Conservation (phyloP, 1,140 invertebrate genomes). For the Anoplolepis gracilipes region DNA sequence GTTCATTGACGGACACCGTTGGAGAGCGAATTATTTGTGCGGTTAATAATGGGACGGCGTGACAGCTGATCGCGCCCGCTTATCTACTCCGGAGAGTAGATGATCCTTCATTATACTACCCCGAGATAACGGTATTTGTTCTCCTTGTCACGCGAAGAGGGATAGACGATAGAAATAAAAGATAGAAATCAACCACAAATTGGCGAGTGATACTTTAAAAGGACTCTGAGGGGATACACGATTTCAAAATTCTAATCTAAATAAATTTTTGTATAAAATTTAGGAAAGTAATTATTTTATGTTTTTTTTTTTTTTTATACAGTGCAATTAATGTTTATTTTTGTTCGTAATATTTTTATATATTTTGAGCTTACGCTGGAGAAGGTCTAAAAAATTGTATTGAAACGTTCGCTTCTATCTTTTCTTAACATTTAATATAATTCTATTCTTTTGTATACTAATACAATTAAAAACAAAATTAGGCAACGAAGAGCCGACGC, state of each 20-base stretch:
- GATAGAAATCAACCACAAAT: conserved; percentile 1
- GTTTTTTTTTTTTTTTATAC: too few relatives aligned
- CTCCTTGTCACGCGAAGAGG: conserved; percentile 16
- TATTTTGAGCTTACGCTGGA: too few relatives aligned
- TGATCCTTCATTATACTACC: conserved; percentile 50
- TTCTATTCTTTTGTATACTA: too few relatives aligned
- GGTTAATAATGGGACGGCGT: conserved; percentile 68
- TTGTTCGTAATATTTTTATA: not conserved
- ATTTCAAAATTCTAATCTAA: not conserved
- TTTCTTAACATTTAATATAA: too few relatives aligned
- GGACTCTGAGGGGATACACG: not conserved
- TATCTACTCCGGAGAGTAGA: conserved; percentile 55
- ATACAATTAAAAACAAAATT: too few relatives aligned
- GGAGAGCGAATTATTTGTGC: conserved; percentile 68
- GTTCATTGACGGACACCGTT: conserved; percentile 55
- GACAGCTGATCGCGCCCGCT: conserved; percentile 67
- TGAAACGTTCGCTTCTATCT: too few relatives aligned
- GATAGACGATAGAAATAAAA: too few relatives aligned
- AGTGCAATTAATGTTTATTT: not conserved
- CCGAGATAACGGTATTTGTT: conserved; percentile 23
- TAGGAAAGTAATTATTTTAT: too few relatives aligned
- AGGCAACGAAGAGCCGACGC: too few relatives aligned
- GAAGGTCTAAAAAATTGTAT: too few relatives aligned
- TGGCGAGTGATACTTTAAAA: conserved; percentile 2
- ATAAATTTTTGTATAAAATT: not conserved